Evolutionary conservation across 2,797 vertebrate genomes (phyloP).

Genomic region (Melanotaenia nigrans): DNA sequence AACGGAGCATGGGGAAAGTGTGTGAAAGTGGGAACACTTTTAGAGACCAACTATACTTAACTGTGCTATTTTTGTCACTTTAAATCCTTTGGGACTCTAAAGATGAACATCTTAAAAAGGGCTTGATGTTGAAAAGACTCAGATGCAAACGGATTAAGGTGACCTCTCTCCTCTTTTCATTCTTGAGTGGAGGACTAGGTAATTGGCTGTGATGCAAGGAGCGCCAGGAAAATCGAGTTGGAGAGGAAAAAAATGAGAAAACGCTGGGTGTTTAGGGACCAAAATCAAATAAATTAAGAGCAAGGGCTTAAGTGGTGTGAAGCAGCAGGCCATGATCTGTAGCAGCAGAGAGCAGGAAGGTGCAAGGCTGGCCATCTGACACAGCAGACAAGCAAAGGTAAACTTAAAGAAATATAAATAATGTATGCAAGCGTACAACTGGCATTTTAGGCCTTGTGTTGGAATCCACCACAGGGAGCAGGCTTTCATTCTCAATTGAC

Average conservation of each 20-base stretch:
- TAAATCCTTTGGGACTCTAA: constrained; percentile 13
- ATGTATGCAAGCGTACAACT: constrained; percentile 47
- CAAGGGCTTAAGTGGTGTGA: constrained; percentile 48
- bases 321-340: constrained; percentile 44
- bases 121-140: constrained; percentile 26
- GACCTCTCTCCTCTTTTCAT: constrained; percentile 42
- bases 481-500: constrained; percentile 43
- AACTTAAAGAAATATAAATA: constrained; percentile 43
- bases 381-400: constrained; percentile 13
- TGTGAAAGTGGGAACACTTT: not conserved
- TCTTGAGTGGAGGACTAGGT: constrained; percentile 37
- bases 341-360: constrained; percentile 38
- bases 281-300: constrained; percentile 49
- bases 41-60: not conserved
- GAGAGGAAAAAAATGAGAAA: constrained; percentile 47
- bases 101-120: constrained; percentile 12
- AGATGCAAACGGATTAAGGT: constrained; percentile 49
- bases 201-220: constrained; percentile 65
- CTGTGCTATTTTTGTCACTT: constrained; percentile 11
- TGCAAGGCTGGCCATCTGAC: constrained; percentile 15
- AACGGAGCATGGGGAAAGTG: not conserved
- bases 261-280: constrained; percentile 52
- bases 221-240: constrained; percentile 49
- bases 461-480: constrained; percentile 34
- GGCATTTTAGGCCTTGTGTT: constrained; percentile 38